Evolutionary conservation across 2,888 invertebrate species (phyloP), one percentile per base, ranked within the genome.

Genomic region (Strigamia crassipes): DNA sequence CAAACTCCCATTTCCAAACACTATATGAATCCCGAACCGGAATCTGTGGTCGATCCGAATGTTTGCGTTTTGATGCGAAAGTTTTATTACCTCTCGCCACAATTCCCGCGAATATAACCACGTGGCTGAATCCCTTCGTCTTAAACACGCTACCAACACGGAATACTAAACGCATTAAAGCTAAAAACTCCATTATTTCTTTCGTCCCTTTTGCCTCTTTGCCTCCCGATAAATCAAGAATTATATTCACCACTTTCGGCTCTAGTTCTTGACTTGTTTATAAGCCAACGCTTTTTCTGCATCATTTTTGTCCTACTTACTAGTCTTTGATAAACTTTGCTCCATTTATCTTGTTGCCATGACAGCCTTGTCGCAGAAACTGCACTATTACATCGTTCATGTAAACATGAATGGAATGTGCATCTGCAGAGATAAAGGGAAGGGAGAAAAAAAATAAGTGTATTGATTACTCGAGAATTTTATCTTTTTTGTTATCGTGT

Each of bases 91-190:
- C 27, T 6, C 27, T 66, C 66, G 66, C 66, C 66, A 66, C 66
- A 66, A 66, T 66, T 66, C 66, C 66, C 66, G 13, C 66, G 66
- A 66, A 66, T 66, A 66, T 66, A 66, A 66, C 66, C 66, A 66
- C 66, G 66, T 66, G 66, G 66, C 66, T 66, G 66, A 66, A 66
- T 66, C 66, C 15, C 66, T 66, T 27, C 23, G 66, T 66, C 66
- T 66, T 66, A 66, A 66, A 66, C 66, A 66, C 66, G 66, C 27
- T 15, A 66, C 66, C 9, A 9, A 66, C 66, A 27, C 31, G 23
- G 66, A 66, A 66, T 66, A 66, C 66, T 66, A 66, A 34, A 66
- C 66, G 10, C 31, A 66, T 66, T 66, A 66, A 66, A 66, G 66
- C 23, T 66, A 66, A 66, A 66, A 66, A n/a, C 15, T n/a, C n/a